phyloP scores from a whole-genome alignment of 2,888 invertebrate genomes.

The Macaria liturata region DNA sequence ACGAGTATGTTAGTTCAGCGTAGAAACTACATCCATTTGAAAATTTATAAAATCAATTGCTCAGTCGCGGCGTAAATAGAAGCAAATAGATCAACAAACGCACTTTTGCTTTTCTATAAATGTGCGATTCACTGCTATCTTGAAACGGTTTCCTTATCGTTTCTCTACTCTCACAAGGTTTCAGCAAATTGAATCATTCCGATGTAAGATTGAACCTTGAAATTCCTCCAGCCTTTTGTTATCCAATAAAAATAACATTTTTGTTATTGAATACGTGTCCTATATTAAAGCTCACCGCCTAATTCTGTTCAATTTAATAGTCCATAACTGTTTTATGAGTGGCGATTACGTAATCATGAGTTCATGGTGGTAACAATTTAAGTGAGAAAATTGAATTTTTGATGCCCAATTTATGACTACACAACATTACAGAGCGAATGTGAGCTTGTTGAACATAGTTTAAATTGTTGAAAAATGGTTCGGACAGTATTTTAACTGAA shows the following conservation, averaged over 20 bases:
- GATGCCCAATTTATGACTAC: conserved; percentile 29
- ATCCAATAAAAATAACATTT: conserved; percentile 28
- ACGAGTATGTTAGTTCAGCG: too few relatives aligned
- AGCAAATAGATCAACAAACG: too few relatives aligned
- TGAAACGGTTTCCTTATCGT: conserved; percentile 7
- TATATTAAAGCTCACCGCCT: conserved; percentile 38
- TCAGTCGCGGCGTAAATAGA: too few relatives aligned
- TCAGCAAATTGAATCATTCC: neutral
- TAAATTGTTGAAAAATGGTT: too few relatives aligned
- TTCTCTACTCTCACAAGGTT: neutral
- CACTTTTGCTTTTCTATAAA: too few relatives aligned
- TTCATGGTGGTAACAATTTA: conserved; percentile 38
- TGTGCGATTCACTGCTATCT: conserved; percentile 12
- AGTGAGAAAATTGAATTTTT: conserved; percentile 34
- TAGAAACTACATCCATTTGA: too few relatives aligned
- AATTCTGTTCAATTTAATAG: conserved; percentile 51
- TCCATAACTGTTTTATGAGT: conserved; percentile 51
- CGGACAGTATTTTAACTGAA: too few relatives aligned
- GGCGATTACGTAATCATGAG: conserved; percentile 42
- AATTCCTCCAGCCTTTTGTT: conserved; percentile 30
- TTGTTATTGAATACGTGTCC: conserved; percentile 26
- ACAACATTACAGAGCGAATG: too few relatives aligned
- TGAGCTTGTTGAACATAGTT: too few relatives aligned
- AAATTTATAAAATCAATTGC: too few relatives aligned
- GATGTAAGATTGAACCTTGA: conserved; percentile 14